Base-by-base conservation (phyloP, 1,140 invertebrate species). In the Schlechtendalia chinensis region DNA sequence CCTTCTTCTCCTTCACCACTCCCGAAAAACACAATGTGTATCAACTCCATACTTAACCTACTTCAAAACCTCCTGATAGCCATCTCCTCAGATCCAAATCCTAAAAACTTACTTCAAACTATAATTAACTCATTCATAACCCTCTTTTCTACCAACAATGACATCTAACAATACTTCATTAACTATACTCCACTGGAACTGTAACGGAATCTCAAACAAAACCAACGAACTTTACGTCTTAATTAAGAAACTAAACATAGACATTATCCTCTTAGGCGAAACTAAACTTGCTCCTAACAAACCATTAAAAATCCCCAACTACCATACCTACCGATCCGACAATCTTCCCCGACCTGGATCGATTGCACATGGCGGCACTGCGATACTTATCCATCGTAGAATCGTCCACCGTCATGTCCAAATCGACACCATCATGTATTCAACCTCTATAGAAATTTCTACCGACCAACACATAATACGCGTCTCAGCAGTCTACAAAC, bases 161-260 rank as follows among this genome's bases (percentile, higher is more conserved):
- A 8, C 32, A 39, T 4, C 32, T 39, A 69, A 39, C 5, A 24
- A 47, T 5, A 24, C 47, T 22, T 14, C 47, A 1, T 12, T 69
- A 69, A 69, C 47, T 24, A 69, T 69, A 12, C 1, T 69, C 47
- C 11, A 12, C 12, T 69, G 65, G 65, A 69, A 69, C 45, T 10
- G 10, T 19, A 69, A 69, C 8, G 65, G 65, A 11, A 69, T 69
- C 14, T 1, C 10, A 24, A 24, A 69, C 45, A 47, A 22, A 69
- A 47, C 50, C 22, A 12, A 22, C n/a, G 65, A 69, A 69, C 65
- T 69, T 19, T 5, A 6, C 5, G n/a, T 19, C 0, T 2, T 69
- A 6, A 5, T 22, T 5, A 14, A 10, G 5, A 17, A 5, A 12
- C 4, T 39, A 19, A 47, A 69, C 22, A 1, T 12, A 14, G 65